phyloP scores from a whole-genome alignment of 2,888 invertebrate species.

The Psylliodes chrysocephalus region DNA sequence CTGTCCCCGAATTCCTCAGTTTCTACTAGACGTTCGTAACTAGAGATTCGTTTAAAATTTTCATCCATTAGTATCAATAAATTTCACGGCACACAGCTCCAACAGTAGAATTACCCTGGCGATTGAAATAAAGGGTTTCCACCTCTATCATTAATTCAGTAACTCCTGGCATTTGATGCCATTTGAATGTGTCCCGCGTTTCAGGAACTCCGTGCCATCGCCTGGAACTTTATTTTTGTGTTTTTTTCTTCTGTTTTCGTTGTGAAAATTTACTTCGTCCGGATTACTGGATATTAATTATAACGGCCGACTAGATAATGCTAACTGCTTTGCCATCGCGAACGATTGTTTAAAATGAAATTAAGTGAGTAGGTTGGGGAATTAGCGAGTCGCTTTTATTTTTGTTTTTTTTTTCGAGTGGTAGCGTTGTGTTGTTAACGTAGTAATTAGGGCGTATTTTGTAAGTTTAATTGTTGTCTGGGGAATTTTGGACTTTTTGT shows the following conservation, averaged over 20 bases:
- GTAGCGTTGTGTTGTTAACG: conserved; percentile 32
- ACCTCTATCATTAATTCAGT: conserved; percentile 38
- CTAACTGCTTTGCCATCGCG: conserved; percentile 41
- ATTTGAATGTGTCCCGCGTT: conserved; percentile 58
- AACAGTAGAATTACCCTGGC: not conserved
- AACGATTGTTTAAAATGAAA: conserved; percentile 47
- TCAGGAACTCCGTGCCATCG: conserved; percentile 50
- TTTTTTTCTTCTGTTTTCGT: conserved; percentile 39
- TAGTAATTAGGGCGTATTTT: conserved; percentile 38
- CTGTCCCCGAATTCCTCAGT: too few species aligned
- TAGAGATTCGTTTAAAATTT: not conserved
- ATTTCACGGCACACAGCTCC: not conserved
- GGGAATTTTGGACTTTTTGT: conserved; percentile 26
- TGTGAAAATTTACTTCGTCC: conserved; percentile 43
- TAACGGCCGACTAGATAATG: conserved; percentile 43
- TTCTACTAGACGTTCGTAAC: too few species aligned
- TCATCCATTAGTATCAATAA: not conserved
- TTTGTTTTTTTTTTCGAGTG: conserved; percentile 21
- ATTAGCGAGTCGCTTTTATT: conserved; percentile 35
- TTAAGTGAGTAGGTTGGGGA: conserved; percentile 41
- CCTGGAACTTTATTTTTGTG: conserved; percentile 47
- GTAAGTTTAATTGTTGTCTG: conserved; percentile 37
- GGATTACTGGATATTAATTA: conserved; percentile 49
- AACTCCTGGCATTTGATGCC: conserved; percentile 54
- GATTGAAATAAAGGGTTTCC: conserved; percentile 28